Evolutionary conservation across 1,140 invertebrate species (phyloP), one percentile per base, ranked within the genome.

Genomic region (Limonius californicus): DNA sequence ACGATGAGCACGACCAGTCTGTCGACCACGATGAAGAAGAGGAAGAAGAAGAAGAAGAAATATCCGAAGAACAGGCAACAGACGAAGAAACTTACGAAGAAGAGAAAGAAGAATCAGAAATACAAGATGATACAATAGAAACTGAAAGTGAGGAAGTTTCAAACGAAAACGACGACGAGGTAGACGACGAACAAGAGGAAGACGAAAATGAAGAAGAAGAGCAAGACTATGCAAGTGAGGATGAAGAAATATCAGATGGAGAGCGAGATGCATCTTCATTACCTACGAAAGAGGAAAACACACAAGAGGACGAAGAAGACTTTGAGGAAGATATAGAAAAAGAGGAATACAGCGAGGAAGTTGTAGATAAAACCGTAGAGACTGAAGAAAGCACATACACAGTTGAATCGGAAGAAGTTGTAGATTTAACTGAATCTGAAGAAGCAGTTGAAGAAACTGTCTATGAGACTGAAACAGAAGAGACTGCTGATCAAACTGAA

Each of bases 391-490:
- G 35, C n/a, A 14, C 2, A 39, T 27, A 23, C 16, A 7, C n/a
- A 18, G 18, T 19, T 7, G 20, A n/a, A 23, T 23, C 35, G 67
- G 70, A 66, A 64, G 61, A 65, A 65, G 59, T 55, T 62, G 62
- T 63, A 35, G 57, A 53, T 19, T 50, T 62, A 23, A 55, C 57
- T 43, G 61, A 65, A 64, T 67, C 72, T 50, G 68, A 73, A 19
- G 74, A 77, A 57, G 73, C 73, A 1, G 72, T 71, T 50, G 66
- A 74, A 55, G 63, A 73, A 55, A 61, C 68, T 35, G 66, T 67
- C 35, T 63, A n/a, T n/a, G 69, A 70, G 6, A 72, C 76, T 57
- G 74, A 76, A 43, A 68, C 75, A 39, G 77, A 79, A 56, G n/a
- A n/a, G n/a, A n/a, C n/a, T n/a, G n/a, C n/a, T n/a, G n/a, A n/a